phyloP scores from a whole-genome alignment of 2,888 invertebrate species.

The Camponotus fellah region DNA sequence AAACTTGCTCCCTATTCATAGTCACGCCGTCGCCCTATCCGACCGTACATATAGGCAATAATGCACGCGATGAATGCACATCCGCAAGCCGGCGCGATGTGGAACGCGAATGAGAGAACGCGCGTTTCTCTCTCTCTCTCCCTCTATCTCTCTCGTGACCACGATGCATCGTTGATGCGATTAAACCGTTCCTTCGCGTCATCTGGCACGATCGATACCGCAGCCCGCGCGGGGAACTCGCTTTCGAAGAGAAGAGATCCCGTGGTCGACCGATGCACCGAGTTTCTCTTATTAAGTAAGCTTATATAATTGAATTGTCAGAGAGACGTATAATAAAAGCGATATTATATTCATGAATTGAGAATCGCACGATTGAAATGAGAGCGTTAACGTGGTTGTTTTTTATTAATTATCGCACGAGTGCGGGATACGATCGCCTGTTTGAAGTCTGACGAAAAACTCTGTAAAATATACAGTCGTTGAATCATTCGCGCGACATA shows the following conservation, averaged over 20 bases:
- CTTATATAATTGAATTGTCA: conserved; percentile 6
- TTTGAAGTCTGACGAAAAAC: conserved; percentile 4
- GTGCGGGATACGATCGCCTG: neutral
- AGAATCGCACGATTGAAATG: neutral
- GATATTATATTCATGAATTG: conserved; percentile 25
- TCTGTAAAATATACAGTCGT: conserved; percentile 27
- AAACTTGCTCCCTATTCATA: conserved; percentile 81
- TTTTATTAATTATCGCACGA: conserved; percentile 19
- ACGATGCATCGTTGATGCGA: conserved; percentile 62
- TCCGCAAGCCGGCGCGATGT: conserved; percentile 63
- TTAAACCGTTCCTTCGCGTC: conserved; percentile 60
- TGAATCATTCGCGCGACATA: conserved; percentile 26
- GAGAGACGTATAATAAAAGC: conserved; percentile 3
- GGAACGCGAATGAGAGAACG: conserved; percentile 40
- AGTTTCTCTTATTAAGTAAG: conserved; percentile 24
- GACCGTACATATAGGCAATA: conserved; percentile 64
- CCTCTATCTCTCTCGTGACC: conserved; percentile 17
- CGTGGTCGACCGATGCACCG: neutral
- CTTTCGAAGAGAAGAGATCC: neutral
- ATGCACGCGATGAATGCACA: conserved; percentile 75
- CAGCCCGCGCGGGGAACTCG: neutral
- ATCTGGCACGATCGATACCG: conserved; percentile 48
- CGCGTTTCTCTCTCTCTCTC: conserved; percentile 43
- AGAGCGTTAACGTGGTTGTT: neutral
- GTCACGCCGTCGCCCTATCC: conserved; percentile 66